Base-by-base conservation (phyloP, 2,888 invertebrate genomes). In the Drosophila prostipennis region DNA sequence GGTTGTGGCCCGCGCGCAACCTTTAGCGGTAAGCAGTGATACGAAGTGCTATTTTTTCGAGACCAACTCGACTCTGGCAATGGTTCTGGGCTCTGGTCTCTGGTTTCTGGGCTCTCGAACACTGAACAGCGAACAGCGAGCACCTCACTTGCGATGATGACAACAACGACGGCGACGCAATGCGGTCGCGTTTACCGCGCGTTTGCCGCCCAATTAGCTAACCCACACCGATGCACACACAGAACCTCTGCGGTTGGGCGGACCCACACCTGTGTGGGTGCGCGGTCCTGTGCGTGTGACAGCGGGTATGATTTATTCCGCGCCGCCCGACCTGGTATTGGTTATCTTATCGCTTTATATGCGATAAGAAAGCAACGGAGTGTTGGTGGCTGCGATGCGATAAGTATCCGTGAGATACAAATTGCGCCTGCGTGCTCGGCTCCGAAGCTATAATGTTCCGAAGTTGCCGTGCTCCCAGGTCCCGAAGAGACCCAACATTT, bases 351-450 rank as follows among this genome's bases (percentile, higher is more conserved):
- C 90, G 79, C 68, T 26, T 10, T 4, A 36, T 51, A 32, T 11
- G 54, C 65, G 65, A 65, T 68, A 65, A 65, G 42, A 1, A 11
- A 19, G 19, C 58, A 48, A 48, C 19, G 43, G 29, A 46, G 56
- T 59, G 54, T 57, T 46, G 65, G 74, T 72, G 40, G 32, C 57
- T 45, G 39, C 16, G 58, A 36, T 55, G 76, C 82, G 89, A 90
- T 90, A 90, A 89, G 82, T 81, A 89, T 89, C 87, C 81, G 72
- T 81, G 79, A 88, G 88, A 84, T 84, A 90, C 89, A 86, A 89
- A 90, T 91, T 90, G 91, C 89, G 89, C 90, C 87, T 89, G 89
- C 87, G 89, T 89, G 83, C 83, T 89, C 78, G 76, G 80, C 14
- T n/a, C 16, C 63, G 29, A 46, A 23, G 23, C 23, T 52, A 78